A percentile compares a stretch with the other conserved stretches of the same genome.
Conservation (phyloP, 2,113 vertebrate species). For the Oreochromis aureus region DNA sequence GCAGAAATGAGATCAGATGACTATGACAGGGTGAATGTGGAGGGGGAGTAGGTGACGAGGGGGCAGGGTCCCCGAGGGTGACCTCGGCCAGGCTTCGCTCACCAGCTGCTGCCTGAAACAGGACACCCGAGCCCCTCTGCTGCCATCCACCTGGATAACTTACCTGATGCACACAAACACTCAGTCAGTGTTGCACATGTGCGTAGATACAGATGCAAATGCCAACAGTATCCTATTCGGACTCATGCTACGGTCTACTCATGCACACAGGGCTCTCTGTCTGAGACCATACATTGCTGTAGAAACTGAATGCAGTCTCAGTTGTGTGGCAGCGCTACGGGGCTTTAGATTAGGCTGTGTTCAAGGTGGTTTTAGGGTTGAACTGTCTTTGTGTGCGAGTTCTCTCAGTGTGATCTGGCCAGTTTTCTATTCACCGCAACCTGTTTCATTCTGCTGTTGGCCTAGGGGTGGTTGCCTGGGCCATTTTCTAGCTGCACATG, state of each 20-base stretch:
- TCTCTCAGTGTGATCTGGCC: not conserved
- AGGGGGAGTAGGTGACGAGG: constrained; percentile 3
- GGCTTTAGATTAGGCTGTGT: not conserved
- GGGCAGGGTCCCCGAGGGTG: constrained; percentile 39
- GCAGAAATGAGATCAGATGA: constrained; percentile 56
- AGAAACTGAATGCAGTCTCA: not conserved
- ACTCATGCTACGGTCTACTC: not conserved
- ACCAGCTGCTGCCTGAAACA: constrained; percentile 72
- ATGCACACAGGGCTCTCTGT: not conserved
- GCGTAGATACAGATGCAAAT: constrained; percentile 17
- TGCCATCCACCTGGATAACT: constrained; percentile 60
- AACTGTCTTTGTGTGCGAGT: not conserved
- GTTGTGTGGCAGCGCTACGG: not conserved
- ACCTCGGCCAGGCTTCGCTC: constrained; percentile 56
- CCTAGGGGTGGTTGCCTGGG: not conserved
- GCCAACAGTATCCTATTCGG: not conserved
- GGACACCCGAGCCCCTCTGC: constrained; percentile 49
- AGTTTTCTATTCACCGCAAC: not conserved
- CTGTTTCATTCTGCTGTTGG: not conserved
- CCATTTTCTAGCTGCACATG: not conserved
- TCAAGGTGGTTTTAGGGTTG: not conserved
- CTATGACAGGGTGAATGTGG: constrained; percentile 33
- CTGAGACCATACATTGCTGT: not conserved
- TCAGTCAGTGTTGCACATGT: not conserved
- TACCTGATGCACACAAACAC: constrained; percentile 44